A percentile compares a stretch with the other conserved stretches of the same genome.
Evolutionary conservation across 2,113 vertebrate genomes (phyloP).

Genomic region (Onychorhynchus coronatus): DNA sequence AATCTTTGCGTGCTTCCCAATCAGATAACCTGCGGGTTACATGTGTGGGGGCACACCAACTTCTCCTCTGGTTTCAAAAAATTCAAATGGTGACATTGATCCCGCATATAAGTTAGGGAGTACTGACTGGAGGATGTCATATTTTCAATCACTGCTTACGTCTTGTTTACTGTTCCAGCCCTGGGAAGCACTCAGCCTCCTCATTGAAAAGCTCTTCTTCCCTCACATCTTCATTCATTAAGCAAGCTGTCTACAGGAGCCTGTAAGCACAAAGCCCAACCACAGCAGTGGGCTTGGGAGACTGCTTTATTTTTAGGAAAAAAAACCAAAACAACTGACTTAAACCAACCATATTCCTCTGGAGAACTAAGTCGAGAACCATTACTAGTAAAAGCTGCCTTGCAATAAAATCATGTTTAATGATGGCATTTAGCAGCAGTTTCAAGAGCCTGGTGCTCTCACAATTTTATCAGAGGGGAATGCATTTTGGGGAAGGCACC

Average conservation of each 20-base stretch:
- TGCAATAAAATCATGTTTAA: background rate
- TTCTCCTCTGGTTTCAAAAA: background rate
- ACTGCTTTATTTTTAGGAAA: constrained; percentile 26
- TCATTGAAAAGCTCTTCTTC: constrained; percentile 3
- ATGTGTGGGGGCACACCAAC: background rate
- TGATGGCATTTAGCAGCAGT: background rate
- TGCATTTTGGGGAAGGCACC: background rate
- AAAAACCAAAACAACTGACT: background rate
- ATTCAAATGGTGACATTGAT: background rate
- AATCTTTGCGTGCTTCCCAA: rapidly evolving
- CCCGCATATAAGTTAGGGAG: background rate
- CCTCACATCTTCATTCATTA: constrained; percentile 52
- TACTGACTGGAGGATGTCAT: background rate
- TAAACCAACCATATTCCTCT: background rate
- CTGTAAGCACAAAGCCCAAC: background rate
- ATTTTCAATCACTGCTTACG: background rate
- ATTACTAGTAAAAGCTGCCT: background rate
- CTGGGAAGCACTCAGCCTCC: background rate
- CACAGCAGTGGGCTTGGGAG: background rate
- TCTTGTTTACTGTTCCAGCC: background rate
- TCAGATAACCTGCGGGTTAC: background rate
- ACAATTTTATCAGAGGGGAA: background rate
- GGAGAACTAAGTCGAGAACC: background rate
- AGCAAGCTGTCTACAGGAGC: background rate
- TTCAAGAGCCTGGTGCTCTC: background rate